These are phyloP conservation scores for Noctua comes DNA, from an alignment of 2,888 invertebrate species.

Conservation along the genomic window DNA sequence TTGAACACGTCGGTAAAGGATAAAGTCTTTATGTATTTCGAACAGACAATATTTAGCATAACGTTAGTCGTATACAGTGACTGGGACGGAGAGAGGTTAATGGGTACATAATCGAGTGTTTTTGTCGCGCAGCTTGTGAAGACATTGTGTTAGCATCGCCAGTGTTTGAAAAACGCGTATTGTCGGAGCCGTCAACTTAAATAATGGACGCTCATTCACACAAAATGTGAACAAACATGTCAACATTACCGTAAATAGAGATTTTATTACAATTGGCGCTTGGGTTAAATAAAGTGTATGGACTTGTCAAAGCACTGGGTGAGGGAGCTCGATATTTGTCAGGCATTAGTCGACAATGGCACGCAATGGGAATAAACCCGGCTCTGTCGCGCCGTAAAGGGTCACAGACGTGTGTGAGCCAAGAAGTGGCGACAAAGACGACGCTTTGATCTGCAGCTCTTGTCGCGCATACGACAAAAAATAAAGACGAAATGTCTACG, in stretches of 20 bases:
- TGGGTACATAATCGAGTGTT: background rate
- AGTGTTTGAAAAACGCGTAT: conserved; percentile 17
- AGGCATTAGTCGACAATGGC: conserved; percentile 23
- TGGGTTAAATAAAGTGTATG: conserved; percentile 9
- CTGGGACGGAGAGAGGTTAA: background rate
- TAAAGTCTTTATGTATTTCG: background rate
- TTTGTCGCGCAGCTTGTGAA: background rate
- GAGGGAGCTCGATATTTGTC: conserved; percentile 1
- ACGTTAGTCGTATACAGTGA: background rate
- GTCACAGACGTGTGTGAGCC: conserved; percentile 33
- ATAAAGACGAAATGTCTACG: background rate
- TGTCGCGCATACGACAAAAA: background rate
- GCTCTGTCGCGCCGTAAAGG: conserved; percentile 35
- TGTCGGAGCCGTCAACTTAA: conserved; percentile 29
- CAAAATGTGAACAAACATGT: conserved; percentile 6
- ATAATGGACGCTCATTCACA: conserved; percentile 20
- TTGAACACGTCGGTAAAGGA: background rate
- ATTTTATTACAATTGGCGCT: conserved; percentile 11
- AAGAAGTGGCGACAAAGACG: background rate
- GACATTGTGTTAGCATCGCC: conserved; percentile 26
- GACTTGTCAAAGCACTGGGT: background rate
- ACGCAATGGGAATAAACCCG: conserved; percentile 21
- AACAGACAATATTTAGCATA: conserved; percentile 2
- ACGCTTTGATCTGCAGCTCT: conserved; percentile 35
- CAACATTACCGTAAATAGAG: conserved; percentile 2